Evolutionary conservation across 2,797 vertebrate genomes (phyloP).

Genomic region (Falco biarmicus): DNA sequence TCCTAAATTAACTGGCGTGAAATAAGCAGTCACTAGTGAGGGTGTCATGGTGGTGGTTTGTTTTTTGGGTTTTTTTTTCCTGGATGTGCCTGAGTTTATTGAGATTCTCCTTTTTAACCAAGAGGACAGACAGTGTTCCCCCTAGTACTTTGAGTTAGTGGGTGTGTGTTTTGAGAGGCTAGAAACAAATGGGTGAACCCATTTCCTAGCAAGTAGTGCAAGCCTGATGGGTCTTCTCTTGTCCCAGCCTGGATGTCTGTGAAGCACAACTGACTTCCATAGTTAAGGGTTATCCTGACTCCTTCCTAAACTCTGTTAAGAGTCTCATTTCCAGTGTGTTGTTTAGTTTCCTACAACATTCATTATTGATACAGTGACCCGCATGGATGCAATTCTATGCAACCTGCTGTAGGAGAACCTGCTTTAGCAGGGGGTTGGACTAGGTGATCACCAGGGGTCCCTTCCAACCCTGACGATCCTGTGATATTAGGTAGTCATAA

Average conservation of each 20-base stretch:
- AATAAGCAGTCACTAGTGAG: neutral
- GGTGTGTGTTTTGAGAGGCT: neutral
- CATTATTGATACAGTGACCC: neutral
- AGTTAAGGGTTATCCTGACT: neutral
- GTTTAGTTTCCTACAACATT: neutral
- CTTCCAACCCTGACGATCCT: too few relatives aligned
- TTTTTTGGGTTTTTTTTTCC: neutral
- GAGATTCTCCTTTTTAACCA: neutral
- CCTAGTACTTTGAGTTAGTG: neutral
- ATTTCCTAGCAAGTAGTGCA: neutral
- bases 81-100: neutral
- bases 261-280: neutral
- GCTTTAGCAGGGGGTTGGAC: too few relatives aligned
- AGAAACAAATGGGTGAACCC: fast-evolving
- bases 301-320: neutral
- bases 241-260: neutral
- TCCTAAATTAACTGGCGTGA: neutral
- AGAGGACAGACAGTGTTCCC: neutral
- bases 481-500: neutral
- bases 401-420: too few relatives aligned
- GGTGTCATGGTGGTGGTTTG: neutral
- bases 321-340: neutral
- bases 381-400: too few relatives aligned
- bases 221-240: fast-evolving
- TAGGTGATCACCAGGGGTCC: too few relatives aligned